Percentiles rank a stretch among this genome's conserved stretches.
Conservation (phyloP, 2,888 invertebrate species). For the Microctonus brassicae region DNA sequence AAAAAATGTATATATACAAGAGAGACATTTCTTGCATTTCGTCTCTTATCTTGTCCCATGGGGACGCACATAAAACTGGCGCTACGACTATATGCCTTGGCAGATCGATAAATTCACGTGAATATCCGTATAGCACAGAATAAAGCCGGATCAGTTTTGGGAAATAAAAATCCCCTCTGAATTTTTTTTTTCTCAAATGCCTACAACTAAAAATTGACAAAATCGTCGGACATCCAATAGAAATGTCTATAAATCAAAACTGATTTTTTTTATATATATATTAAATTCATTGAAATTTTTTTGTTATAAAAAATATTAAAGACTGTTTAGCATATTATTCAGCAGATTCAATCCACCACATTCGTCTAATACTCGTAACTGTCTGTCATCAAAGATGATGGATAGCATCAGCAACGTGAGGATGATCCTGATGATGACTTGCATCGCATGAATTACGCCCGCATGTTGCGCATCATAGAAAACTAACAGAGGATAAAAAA, state of each 20-base stretch:
- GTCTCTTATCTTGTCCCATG: slow-evolving; percentile 60
- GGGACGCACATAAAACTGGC: slow-evolving; percentile 61
- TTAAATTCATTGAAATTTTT: not conserved
- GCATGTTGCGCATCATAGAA: slow-evolving; percentile 42
- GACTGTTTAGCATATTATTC: slow-evolving; percentile 45
- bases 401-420: slow-evolving; percentile 50
- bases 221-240: not conserved
- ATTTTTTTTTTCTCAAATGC: slow-evolving; percentile 38
- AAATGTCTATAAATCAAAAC: slow-evolving; percentile 5
- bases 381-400: slow-evolving; percentile 61
- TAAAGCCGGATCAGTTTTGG: slow-evolving; percentile 51
- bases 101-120: slow-evolving; percentile 66
- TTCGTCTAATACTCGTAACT: slow-evolving; percentile 57
- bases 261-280: not conserved
- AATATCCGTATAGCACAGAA: slow-evolving; percentile 54
- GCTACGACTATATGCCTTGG: slow-evolving; percentile 44
- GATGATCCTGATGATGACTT: slow-evolving; percentile 67
- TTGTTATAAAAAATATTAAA: slow-evolving; percentile 4
- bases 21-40: slow-evolving; percentile 53
- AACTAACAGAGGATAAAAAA: not conserved
- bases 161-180: slow-evolving; percentile 35
- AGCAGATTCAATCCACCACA: slow-evolving; percentile 65
- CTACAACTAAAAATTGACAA: slow-evolving; percentile 34
- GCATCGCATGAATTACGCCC: slow-evolving; percentile 64
- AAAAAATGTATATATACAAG: slow-evolving; percentile 16